A percentile compares a stretch with the other conserved stretches of the same genome.
phyloP scores from a whole-genome alignment of 2,888 invertebrate species.

The Dicyrtoma fusca region DNA sequence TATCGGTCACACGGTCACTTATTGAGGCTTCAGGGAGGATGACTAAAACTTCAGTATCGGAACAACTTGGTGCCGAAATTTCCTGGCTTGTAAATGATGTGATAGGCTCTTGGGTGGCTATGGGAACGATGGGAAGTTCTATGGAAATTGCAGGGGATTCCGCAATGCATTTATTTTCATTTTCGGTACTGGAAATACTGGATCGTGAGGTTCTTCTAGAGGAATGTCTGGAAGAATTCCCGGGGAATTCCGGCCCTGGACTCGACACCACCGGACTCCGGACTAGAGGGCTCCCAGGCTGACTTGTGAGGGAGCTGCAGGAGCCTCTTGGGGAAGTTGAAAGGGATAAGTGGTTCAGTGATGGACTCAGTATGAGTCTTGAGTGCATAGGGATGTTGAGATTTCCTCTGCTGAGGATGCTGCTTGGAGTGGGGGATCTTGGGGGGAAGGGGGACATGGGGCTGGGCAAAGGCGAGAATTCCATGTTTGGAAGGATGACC shows the following conservation, averaged over 20 bases:
- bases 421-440: neutral
- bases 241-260: slow-evolving; percentile 20
- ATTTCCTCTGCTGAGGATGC: neutral
- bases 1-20: too few species aligned
- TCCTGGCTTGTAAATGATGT: too few species aligned
- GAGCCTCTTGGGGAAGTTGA: slow-evolving; percentile 40
- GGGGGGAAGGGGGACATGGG: slow-evolving; percentile 48
- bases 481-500: slow-evolving; percentile 45
- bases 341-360: slow-evolving; percentile 37
- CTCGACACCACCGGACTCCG: slow-evolving; percentile 38
- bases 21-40: too few species aligned
- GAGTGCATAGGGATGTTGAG: slow-evolving; percentile 28
- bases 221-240: slow-evolving; percentile 11
- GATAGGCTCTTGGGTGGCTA: too few species aligned
- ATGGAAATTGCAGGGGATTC: neutral
- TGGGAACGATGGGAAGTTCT: too few species aligned
- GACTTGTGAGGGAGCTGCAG: slow-evolving; percentile 28
- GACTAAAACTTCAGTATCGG: too few species aligned
- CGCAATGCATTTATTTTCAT: slow-evolving; percentile 2
- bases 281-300: slow-evolving; percentile 43
- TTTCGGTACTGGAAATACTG: slow-evolving; percentile 41
- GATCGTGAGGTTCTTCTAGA: slow-evolving; percentile 42
- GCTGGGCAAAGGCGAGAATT: slow-evolving; percentile 50
- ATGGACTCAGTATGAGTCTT: slow-evolving; percentile 41
- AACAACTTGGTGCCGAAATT: too few species aligned